Percentiles rank a stretch among this genome's conserved stretches.
Conservation (phyloP, 2,113 vertebrate species). For the Ameiurus melas region DNA sequence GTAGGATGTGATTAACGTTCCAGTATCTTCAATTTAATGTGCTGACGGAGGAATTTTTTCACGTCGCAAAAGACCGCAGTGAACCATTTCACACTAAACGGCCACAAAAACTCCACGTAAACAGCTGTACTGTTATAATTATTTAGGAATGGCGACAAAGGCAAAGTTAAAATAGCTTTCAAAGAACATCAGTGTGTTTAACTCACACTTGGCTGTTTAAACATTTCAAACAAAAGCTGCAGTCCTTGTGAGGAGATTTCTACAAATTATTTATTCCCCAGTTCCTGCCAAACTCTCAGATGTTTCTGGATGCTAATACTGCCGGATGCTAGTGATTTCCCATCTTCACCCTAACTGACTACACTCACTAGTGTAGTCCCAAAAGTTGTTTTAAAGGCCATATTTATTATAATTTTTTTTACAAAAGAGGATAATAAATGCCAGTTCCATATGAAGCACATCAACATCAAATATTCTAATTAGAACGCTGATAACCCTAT, state of each 20-base stretch:
- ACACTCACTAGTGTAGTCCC: background rate
- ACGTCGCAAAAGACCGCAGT: background rate
- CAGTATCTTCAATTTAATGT: background rate
- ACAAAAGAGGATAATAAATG: background rate
- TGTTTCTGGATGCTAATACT: background rate
- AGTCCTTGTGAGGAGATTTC: background rate
- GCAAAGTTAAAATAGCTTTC: background rate
- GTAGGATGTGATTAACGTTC: slow-evolving; percentile 23
- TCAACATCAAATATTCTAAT: background rate
- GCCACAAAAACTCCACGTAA: background rate
- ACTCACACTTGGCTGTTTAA: background rate
- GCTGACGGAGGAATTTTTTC: background rate
- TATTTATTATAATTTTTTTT: background rate
- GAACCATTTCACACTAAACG: background rate
- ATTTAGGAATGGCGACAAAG: background rate
- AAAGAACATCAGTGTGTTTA: background rate
- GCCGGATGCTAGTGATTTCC: background rate
- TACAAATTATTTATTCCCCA: background rate
- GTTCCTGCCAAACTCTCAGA: background rate
- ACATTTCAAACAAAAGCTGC: background rate
- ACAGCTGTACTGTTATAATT: background rate
- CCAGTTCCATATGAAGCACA: background rate
- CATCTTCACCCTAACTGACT: background rate
- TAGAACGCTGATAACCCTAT: background rate
- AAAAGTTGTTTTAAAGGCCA: background rate